Percentiles rank a stretch among this genome's conserved stretches.
phyloP scores from a whole-genome alignment of 2,797 vertebrate species.

The Naso thynnoides region DNA sequence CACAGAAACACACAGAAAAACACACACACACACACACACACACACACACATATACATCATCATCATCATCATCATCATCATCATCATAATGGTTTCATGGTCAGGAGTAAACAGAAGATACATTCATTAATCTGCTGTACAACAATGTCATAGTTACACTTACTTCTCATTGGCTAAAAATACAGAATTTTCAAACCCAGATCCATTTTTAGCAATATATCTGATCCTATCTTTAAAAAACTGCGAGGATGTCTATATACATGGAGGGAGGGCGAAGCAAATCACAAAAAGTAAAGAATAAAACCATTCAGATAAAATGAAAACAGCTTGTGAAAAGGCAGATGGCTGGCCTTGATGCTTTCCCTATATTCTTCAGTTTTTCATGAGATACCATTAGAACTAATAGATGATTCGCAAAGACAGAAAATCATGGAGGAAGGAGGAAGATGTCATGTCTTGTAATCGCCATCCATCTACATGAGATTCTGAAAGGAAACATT shows the following conservation, averaged over 20 bases:
- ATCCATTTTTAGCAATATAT: constrained; percentile 57
- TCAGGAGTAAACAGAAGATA: constrained; percentile 82
- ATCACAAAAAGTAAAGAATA: constrained; percentile 63
- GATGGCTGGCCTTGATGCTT: constrained; percentile 68
- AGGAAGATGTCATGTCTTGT: constrained; percentile 49
- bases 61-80: too few relatives aligned
- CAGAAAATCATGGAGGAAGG: constrained; percentile 47
- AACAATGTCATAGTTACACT: constrained; percentile 64
- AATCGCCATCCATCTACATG: constrained; percentile 72
- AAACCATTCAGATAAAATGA: constrained; percentile 58
- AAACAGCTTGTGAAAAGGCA: constrained; percentile 73
- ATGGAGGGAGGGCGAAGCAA: constrained; percentile 54
- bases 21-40: too few relatives aligned
- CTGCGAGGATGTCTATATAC: constrained; percentile 75
- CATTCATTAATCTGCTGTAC: constrained; percentile 85
- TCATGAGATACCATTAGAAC: constrained; percentile 71
- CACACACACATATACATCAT: too few relatives aligned
- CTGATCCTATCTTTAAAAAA: constrained; percentile 70
- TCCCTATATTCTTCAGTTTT: constrained; percentile 70
- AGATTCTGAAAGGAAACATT: constrained; percentile 81
- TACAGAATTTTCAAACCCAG: constrained; percentile 58
- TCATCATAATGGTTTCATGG: constrained; percentile 70
- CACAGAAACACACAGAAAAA: too few relatives aligned
- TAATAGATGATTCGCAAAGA: constrained; percentile 66
- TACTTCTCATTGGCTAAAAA: constrained; percentile 75